phyloP scores from a whole-genome alignment of 2,888 invertebrate species.

The Drosophila mulleri region DNA sequence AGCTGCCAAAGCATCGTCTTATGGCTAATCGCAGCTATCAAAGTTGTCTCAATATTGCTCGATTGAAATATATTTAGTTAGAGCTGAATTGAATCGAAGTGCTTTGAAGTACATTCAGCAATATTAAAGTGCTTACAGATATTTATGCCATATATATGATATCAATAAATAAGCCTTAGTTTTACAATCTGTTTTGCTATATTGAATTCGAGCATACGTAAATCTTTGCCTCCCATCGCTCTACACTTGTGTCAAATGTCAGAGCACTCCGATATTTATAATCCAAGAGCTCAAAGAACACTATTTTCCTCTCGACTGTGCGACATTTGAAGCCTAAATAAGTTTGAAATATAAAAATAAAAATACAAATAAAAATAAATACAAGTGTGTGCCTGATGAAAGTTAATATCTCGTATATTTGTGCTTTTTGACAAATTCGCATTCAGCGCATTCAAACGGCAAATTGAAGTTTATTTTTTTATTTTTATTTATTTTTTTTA shows the following conservation, averaged over 20 bases:
- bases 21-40: too few species aligned
- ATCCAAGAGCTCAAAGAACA: conserved; percentile 1
- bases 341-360: conserved; percentile 19
- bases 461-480: conserved; percentile 50
- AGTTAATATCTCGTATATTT: conserved; percentile 12
- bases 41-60: too few species aligned
- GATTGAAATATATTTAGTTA: neutral
- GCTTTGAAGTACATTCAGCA: neutral
- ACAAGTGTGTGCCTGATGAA: conserved; percentile 4
- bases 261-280: neutral
- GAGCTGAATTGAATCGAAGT: neutral
- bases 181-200: neutral
- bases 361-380: conserved; percentile 14
- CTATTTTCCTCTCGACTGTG: conserved; percentile 29
- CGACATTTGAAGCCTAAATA: conserved; percentile 19
- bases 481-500: conserved; percentile 3
- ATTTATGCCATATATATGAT: neutral
- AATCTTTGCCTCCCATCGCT: neutral
- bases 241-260: conserved; percentile 10
- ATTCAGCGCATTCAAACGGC: conserved; percentile 48
- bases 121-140: neutral
- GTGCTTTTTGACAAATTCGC: conserved; percentile 20
- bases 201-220: neutral
- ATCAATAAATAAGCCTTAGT: neutral
- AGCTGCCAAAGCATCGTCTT: neutral